A percentile compares a stretch with the other conserved stretches of the same genome.
Evolutionary conservation across 2,797 vertebrate genomes (phyloP).

Genomic region (Macropus fuliginosus): DNA sequence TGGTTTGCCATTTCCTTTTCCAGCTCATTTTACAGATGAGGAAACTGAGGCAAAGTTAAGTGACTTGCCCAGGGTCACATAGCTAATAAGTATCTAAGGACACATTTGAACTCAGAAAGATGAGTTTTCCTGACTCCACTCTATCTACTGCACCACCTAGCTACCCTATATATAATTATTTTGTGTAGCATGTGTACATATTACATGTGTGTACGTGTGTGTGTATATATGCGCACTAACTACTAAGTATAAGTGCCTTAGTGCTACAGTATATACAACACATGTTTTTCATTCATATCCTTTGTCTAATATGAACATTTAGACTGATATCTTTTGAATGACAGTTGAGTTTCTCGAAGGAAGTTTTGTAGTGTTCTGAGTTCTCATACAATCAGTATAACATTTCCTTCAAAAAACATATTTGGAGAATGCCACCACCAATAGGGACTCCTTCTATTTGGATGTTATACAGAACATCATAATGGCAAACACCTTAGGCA

Average conservation of each 20-base stretch:
- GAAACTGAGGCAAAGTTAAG: background rate
- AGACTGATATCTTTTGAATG: background rate
- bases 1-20: background rate
- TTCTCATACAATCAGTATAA: background rate
- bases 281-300: background rate
- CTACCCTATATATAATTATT: background rate
- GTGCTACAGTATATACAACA: background rate
- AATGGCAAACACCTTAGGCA: background rate
- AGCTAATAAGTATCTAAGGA: background rate
- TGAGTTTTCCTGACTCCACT: background rate
- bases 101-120: background rate
- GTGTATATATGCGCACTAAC: background rate
- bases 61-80: background rate
- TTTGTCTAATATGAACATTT: background rate
- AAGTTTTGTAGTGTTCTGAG: background rate
- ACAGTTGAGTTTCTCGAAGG: background rate
- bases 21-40: background rate
- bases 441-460: background rate
- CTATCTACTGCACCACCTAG: background rate
- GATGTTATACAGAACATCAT: background rate
- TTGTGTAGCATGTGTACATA: background rate
- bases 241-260: background rate
- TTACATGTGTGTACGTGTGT: background rate
- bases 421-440: background rate
- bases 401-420: background rate